Percentiles rank a stretch among this genome's conserved stretches.
Evolutionary conservation across 2,797 vertebrate species (phyloP).

Genomic region (Esox masquinongy): DNA sequence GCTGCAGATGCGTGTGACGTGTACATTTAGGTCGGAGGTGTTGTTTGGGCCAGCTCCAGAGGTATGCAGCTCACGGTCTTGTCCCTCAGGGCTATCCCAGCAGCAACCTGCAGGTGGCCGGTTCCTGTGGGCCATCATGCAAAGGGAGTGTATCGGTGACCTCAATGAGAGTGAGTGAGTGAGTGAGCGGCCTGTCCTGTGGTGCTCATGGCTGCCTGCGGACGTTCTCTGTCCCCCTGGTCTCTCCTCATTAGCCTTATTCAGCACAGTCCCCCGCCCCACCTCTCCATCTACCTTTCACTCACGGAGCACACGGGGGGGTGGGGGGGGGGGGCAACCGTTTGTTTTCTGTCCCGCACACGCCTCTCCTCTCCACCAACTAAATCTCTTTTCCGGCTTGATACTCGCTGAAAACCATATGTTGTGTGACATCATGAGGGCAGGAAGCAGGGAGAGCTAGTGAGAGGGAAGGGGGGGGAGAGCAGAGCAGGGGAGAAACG

Average conservation of each 20-base stretch:
- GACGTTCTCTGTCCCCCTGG: slow-evolving; percentile 67
- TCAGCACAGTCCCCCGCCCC: slow-evolving; percentile 43
- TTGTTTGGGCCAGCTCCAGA: not conserved
- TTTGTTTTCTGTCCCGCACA: slow-evolving; percentile 73
- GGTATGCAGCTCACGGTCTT: not conserved
- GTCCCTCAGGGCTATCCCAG: not conserved
- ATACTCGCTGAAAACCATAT: slow-evolving; percentile 85
- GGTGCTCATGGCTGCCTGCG: slow-evolving; percentile 71
- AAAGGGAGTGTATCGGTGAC: not conserved
- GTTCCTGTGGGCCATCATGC: not conserved
- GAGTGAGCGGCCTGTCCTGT: slow-evolving; percentile 44
- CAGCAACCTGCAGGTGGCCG: not conserved
- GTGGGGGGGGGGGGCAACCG: slow-evolving; percentile 69
- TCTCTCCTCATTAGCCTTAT: slow-evolving; percentile 75
- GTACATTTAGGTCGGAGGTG: not conserved
- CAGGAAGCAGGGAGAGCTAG: slow-evolving; percentile 77
- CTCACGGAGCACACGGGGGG: slow-evolving; percentile 45
- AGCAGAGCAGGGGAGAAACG: slow-evolving; percentile 69
- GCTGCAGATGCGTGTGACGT: not conserved
- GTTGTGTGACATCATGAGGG: slow-evolving; percentile 84
- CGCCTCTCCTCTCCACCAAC: slow-evolving; percentile 57
- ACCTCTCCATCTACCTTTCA: slow-evolving; percentile 40
- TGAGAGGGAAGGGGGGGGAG: slow-evolving; percentile 49
- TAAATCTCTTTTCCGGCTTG: slow-evolving; percentile 83
- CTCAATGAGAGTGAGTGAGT: not conserved